Percentiles rank a stretch among this genome's conserved stretches.
Evolutionary conservation across 2,888 invertebrate species (phyloP).

Genomic region (Neoitamus cyanurus): DNA sequence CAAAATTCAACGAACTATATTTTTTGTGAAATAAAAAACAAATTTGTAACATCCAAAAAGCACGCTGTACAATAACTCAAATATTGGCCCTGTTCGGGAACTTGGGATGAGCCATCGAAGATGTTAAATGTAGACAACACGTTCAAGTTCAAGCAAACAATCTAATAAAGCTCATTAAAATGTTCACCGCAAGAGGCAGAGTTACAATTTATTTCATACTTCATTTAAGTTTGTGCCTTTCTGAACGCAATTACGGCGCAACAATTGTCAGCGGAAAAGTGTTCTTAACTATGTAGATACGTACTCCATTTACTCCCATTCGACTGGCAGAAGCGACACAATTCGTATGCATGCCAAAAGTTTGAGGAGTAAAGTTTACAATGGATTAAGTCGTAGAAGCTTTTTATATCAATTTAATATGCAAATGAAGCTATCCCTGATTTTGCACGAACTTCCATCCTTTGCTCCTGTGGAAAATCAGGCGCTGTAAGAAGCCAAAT

Average conservation of each 20-base stretch:
- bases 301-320: not conserved
- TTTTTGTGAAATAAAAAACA: too few species aligned
- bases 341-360: conserved; percentile 1
- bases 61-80: too few species aligned
- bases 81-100: too few species aligned
- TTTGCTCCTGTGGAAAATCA: not conserved
- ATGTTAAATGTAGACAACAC: too few species aligned
- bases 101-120: too few species aligned
- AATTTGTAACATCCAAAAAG: too few species aligned
- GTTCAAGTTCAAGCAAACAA: too few species aligned
- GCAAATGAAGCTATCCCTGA: conserved; percentile 5
- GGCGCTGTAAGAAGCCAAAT: conserved; percentile 1
- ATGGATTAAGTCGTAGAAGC: not conserved
- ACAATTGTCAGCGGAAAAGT: not conserved
- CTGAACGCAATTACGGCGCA: not conserved
- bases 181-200: not conserved
- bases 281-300: not conserved
- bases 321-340: not conserved
- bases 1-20: too few species aligned
- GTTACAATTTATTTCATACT: not conserved
- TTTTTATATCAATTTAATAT: conserved; percentile 13
- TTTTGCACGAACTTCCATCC: not conserved
- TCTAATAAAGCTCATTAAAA: not conserved
- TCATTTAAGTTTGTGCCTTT: not conserved
- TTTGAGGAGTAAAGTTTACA: not conserved